phyloP scores from a whole-genome alignment of 2,888 invertebrate species.

The Andrena camellia region DNA sequence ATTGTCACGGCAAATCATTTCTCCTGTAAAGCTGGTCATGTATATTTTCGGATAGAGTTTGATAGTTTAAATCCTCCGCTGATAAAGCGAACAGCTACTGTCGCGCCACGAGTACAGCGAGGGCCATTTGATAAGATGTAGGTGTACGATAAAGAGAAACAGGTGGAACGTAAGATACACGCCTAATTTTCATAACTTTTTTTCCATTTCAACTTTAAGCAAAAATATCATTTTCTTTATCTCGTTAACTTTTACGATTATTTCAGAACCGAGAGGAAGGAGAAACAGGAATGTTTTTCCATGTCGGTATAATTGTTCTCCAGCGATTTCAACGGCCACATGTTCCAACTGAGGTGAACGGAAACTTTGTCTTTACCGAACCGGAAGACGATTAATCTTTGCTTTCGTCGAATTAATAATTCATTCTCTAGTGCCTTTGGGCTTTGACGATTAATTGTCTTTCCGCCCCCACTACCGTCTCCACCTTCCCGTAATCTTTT shows the following conservation, averaged over 20 bases:
- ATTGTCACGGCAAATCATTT: not conserved
- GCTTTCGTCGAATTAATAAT: slow-evolving; percentile 48
- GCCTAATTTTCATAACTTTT: too few species aligned
- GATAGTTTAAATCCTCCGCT: too few species aligned
- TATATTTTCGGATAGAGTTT: not conserved
- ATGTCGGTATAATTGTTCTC: not conserved
- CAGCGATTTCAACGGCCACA: not conserved
- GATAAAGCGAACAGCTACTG: too few species aligned
- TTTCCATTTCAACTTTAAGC: too few species aligned
- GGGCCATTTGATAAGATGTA: too few species aligned
- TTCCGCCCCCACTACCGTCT: slow-evolving; percentile 6
- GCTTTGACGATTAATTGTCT: slow-evolving; percentile 43
- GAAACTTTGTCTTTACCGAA: slow-evolving; percentile 12
- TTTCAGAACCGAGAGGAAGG: too few species aligned
- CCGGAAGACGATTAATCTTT: slow-evolving; percentile 43
- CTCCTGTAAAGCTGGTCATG: not conserved
- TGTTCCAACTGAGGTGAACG: slow-evolving; percentile 9
- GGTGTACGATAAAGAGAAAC: too few species aligned
- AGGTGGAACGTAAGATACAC: too few species aligned
- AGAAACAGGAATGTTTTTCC: not conserved
- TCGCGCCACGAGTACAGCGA: too few species aligned
- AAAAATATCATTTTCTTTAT: too few species aligned
- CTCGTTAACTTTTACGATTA: not conserved
- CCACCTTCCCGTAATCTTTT: not conserved
- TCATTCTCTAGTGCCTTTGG: slow-evolving; percentile 28